phyloP scores from a whole-genome alignment of 1,140 invertebrate species.

The Drosophila jambulina region DNA sequence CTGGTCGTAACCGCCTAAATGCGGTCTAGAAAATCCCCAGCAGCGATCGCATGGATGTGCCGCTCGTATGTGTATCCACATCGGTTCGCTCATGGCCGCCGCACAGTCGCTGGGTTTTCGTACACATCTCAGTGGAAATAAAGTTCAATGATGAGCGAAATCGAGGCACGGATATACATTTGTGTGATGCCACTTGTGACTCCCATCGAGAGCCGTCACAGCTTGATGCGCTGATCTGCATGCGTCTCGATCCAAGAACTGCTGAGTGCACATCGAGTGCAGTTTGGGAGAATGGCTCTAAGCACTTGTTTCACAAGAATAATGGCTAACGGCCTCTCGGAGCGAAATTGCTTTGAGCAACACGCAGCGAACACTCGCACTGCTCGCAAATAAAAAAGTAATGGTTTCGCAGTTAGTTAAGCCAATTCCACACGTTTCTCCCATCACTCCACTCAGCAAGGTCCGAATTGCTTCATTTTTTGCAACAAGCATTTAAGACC shows the following conservation, averaged over 20 bases:
- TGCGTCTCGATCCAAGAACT: slow-evolving; percentile 29
- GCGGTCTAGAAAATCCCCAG: slow-evolving; percentile 58
- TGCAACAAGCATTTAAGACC: slow-evolving; percentile 23
- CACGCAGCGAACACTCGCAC: slow-evolving; percentile 22
- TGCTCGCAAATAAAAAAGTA: slow-evolving; percentile 22
- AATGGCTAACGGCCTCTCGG: slow-evolving; percentile 31
- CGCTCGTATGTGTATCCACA: slow-evolving; percentile 27
- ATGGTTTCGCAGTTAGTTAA: slow-evolving; percentile 45
- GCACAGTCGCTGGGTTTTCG: slow-evolving; percentile 22
- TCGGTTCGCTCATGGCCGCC: slow-evolving; percentile 21
- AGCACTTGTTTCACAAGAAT: slow-evolving; percentile 69
- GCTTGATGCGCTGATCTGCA: slow-evolving; percentile 33
- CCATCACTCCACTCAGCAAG: slow-evolving; percentile 16
- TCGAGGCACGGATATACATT: background rate
- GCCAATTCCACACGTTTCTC: slow-evolving; percentile 55
- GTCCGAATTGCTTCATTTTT: slow-evolving; percentile 24
- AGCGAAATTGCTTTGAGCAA: slow-evolving; percentile 21
- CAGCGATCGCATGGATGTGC: slow-evolving; percentile 19
- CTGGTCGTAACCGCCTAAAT: slow-evolving; percentile 69
- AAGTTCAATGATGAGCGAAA: slow-evolving; percentile 66
- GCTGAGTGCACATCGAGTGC: slow-evolving; percentile 53
- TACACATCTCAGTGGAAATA: slow-evolving; percentile 42
- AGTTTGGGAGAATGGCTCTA: slow-evolving; percentile 55
- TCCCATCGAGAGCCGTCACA: slow-evolving; percentile 7
- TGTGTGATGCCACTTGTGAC: background rate